Evolutionary conservation across 2,113 vertebrate genomes (phyloP), one percentile per base, ranked within the genome.

Genomic region (Petrocephalus microphthalmus): DNA sequence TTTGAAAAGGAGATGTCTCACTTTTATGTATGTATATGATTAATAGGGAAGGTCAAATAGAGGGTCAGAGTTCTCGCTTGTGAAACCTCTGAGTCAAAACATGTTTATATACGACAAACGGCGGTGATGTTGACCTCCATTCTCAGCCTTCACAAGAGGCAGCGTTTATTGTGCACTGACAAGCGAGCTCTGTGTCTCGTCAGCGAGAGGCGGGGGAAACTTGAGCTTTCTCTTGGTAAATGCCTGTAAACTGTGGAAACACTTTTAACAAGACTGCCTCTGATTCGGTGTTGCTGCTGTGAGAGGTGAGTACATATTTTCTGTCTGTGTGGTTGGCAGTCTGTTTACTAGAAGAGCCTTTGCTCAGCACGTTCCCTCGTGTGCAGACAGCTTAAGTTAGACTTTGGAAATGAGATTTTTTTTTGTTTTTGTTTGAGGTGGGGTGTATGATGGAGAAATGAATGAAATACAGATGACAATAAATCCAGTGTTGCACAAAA

Each of bases 291-390:
- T 53, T 7, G 84, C 42, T 22, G 33, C 74, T 42, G 37, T 37
- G 42, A 71, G 33, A 90, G 92, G 91, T 91, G 91, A 92, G 94
- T 92, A 92, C 93, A 95, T 95, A 94, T 94, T 95, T 96, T 95
- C 94, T 94, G 92, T 92, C 92, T 94, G 91, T 94, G 95, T 84
- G 93, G 94, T 95, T 93, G 92, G 92, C 94, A 93, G 90, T 94
- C 92, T 95, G 94, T 95, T 95, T 94, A 95, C 94, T 95, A 92
- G 93, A 95, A 93, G 92, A 88, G 91, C 91, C 89, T 91, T 93
- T 90, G 90, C 88, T 89, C 57, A 2, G 92, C 94, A 95, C 94
- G 94, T 95, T 3, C 90, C 91, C 91, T 91, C 94, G 94, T 95
- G 94, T 95, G 94, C 92, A 90, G 89, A 86, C 47, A 52, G 47